These are phyloP conservation scores for Meteorus colon DNA, from an alignment of 2,888 invertebrate species.

Conservation along the genomic window DNA sequence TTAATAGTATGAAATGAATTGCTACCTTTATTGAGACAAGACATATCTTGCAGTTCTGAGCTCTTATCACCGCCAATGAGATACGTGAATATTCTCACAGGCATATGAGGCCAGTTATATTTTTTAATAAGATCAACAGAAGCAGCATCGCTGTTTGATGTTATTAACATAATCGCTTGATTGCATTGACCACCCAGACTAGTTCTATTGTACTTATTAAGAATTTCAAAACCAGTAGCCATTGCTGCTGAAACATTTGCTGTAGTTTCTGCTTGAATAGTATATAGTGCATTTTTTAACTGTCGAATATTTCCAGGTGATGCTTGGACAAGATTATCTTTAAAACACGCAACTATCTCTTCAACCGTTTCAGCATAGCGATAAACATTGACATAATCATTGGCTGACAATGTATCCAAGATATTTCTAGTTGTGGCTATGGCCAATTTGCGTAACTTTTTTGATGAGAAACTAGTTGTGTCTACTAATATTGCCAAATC, in stretches of 20 bases:
- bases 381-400: constrained; percentile 97
- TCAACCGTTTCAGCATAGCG: constrained; percentile 89
- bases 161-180: constrained; percentile 98
- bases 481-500: constrained; percentile 96
- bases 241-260: constrained; percentile 95
- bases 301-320: constrained; percentile 88
- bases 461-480: constrained; percentile 89
- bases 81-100: constrained; percentile 97
- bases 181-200: constrained; percentile 95
- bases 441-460: constrained; percentile 88
- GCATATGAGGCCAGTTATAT: constrained; percentile 95
- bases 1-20: constrained; percentile 3
- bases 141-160: constrained; percentile 89
- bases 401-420: constrained; percentile 94
- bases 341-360: constrained; percentile 92
- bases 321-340: constrained; percentile 90
- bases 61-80: constrained; percentile 94
- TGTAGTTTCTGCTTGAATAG: constrained; percentile 82
- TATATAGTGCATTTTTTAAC: constrained; percentile 84
- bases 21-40: constrained; percentile 96
- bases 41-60: constrained; percentile 93
- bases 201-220: constrained; percentile 90
- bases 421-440: constrained; percentile 91
- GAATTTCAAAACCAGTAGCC: constrained; percentile 92
- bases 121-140: constrained; percentile 81